Conservation (phyloP, 2,113 vertebrate species). For the Syrrhaptes paradoxus region DNA sequence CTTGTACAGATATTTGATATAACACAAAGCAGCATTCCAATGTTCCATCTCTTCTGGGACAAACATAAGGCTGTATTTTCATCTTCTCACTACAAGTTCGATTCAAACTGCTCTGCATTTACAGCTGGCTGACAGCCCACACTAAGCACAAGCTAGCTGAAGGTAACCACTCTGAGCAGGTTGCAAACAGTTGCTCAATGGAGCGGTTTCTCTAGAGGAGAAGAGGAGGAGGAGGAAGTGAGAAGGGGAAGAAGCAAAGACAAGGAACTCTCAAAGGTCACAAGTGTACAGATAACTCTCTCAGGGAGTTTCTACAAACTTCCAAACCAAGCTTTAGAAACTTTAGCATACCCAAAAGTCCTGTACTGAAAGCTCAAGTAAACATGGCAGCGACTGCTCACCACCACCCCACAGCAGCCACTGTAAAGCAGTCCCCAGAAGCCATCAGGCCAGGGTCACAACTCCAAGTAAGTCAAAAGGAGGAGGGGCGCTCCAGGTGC, state of each 20-base stretch:
- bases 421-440: background rate
- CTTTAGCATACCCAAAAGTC: background rate
- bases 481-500: background rate
- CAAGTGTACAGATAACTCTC: background rate
- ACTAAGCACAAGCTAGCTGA: background rate
- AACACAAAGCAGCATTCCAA: background rate
- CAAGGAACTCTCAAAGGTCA: rapidly evolving
- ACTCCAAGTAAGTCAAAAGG: background rate
- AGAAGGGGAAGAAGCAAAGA: slow-evolving; percentile 39
- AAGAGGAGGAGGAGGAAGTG: slow-evolving; percentile 1
- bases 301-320: background rate
- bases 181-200: background rate
- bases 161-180: background rate
- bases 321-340: background rate
- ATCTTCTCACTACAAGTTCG: background rate
- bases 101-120: background rate
- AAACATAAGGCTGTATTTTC: background rate
- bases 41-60: background rate
- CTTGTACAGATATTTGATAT: background rate
- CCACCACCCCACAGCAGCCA: background rate
- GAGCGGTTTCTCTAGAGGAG: background rate
- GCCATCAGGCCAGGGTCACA: background rate
- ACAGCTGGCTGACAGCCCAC: background rate
- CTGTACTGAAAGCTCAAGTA: rapidly evolving
- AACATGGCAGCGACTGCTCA: background rate